A percentile compares a stretch with the other conserved stretches of the same genome.
These are phyloP conservation scores for Bradypus variegatus DNA, from an alignment of 2,797 vertebrate species.

Conservation along the genomic window DNA sequence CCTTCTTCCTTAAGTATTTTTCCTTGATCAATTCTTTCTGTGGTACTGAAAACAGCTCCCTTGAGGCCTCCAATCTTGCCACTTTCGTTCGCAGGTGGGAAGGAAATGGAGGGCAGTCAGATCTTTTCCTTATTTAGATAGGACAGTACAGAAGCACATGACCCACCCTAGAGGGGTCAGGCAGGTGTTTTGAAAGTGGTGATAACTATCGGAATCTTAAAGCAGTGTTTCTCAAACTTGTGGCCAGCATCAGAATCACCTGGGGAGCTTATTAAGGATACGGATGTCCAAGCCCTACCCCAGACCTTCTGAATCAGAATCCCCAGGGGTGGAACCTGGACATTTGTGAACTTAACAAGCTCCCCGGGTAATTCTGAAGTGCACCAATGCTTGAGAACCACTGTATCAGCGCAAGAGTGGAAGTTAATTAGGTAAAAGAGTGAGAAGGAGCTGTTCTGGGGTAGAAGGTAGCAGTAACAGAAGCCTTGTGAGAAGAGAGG, in stretches of 20 bases:
- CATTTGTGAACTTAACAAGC: slow-evolving; percentile 23
- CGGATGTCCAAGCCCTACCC: background rate
- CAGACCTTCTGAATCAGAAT: slow-evolving; percentile 38
- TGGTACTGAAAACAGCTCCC: background rate
- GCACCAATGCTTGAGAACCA: background rate
- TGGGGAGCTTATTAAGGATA: slow-evolving; percentile 20
- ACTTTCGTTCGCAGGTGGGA: background rate
- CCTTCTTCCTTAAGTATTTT: background rate
- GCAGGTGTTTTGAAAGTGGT: background rate
- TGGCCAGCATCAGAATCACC: background rate
- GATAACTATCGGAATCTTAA: background rate
- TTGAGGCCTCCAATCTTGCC: background rate
- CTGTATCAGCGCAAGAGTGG: background rate
- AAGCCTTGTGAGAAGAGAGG: background rate
- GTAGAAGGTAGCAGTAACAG: background rate
- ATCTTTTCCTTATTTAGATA: background rate
- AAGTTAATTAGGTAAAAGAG: background rate
- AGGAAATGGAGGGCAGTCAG: background rate
- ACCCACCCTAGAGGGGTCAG: background rate
- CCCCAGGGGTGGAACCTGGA: background rate
- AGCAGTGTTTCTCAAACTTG: slow-evolving; percentile 8
- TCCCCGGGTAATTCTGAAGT: slow-evolving; percentile 32
- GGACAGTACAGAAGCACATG: background rate
- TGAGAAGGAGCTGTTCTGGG: background rate
- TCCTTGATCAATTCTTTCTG: background rate